These are phyloP conservation scores for Otis tarda DNA, from an alignment of 2,113 vertebrate species.

Conservation along the genomic window DNA sequence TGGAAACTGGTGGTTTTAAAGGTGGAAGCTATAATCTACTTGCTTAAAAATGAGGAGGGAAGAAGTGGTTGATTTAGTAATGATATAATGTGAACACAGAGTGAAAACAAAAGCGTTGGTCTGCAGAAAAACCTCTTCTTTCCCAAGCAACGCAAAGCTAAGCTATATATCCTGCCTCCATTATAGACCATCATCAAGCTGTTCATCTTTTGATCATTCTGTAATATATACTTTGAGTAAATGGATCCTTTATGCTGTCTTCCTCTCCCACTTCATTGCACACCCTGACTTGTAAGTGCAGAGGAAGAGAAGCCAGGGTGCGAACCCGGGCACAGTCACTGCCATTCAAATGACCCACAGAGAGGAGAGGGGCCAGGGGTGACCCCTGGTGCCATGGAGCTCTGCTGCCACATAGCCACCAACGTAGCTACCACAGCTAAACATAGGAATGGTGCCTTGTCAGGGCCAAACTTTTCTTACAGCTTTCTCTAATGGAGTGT, in stretches of 20 bases:
- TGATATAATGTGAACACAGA: neutral
- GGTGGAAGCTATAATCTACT: neutral
- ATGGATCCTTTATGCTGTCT: neutral
- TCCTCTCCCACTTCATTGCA: neutral
- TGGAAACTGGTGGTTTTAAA: neutral
- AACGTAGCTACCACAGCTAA: neutral
- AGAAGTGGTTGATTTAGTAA: neutral
- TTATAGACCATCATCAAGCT: neutral
- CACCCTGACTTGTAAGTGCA: neutral
- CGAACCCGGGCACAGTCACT: fast-evolving
- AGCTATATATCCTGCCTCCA: neutral
- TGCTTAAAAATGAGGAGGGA: neutral
- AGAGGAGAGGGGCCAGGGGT: neutral
- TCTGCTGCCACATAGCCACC: neutral
- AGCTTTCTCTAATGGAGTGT: neutral
- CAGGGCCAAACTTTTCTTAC: neutral
- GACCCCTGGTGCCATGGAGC: neutral
- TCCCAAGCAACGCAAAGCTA: neutral
- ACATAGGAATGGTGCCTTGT: neutral
- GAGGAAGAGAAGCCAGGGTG: neutral
- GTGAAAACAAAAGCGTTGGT: neutral
- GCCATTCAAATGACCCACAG: neutral
- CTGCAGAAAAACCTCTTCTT: neutral
- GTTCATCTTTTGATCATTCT: neutral
- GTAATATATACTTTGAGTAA: neutral